These are phyloP conservation scores for Chloroclysta siterata DNA, from an alignment of 2,888 invertebrate genomes.

Conservation along the genomic window DNA sequence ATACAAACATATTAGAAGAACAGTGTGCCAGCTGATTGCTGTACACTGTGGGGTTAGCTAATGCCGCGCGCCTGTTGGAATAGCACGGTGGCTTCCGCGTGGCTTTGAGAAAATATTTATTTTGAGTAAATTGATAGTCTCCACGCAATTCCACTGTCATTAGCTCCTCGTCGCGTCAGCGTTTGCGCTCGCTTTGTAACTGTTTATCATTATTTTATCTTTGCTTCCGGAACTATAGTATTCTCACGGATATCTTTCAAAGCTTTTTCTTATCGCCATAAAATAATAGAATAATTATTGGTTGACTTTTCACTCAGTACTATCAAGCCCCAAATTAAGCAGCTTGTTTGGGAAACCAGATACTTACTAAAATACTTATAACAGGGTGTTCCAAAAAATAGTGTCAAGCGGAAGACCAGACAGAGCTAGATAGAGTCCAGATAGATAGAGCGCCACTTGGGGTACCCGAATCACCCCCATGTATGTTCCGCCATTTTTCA, in stretches of 20 bases:
- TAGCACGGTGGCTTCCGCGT: slow-evolving; percentile 78
- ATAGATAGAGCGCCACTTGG: too few relatives aligned
- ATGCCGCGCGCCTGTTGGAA: slow-evolving; percentile 69
- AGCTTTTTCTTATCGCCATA: too few relatives aligned
- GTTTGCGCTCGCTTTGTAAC: slow-evolving; percentile 35
- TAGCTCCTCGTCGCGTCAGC: slow-evolving; percentile 52
- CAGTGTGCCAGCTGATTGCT: slow-evolving; percentile 25
- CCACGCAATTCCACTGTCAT: slow-evolving; percentile 59
- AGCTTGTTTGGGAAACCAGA: too few relatives aligned
- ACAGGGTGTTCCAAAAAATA: too few relatives aligned
- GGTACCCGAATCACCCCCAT: too few relatives aligned
- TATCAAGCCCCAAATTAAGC: too few relatives aligned
- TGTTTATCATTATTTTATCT: slow-evolving; percentile 33
- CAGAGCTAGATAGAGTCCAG: too few relatives aligned
- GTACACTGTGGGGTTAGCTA: slow-evolving; percentile 44
- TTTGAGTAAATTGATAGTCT: slow-evolving; percentile 74
- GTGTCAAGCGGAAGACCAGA: too few relatives aligned
- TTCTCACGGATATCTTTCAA: neutral
- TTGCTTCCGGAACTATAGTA: slow-evolving; percentile 22
- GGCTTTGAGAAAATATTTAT: slow-evolving; percentile 72
- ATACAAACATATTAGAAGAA: neutral
- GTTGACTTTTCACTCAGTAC: too few relatives aligned
- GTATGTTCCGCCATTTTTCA: too few relatives aligned
- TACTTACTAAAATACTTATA: too few relatives aligned
- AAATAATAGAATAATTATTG: too few relatives aligned